Evolutionary conservation across 1,140 invertebrate genomes (phyloP).

Genomic region (Calephelis virginiensis): DNA sequence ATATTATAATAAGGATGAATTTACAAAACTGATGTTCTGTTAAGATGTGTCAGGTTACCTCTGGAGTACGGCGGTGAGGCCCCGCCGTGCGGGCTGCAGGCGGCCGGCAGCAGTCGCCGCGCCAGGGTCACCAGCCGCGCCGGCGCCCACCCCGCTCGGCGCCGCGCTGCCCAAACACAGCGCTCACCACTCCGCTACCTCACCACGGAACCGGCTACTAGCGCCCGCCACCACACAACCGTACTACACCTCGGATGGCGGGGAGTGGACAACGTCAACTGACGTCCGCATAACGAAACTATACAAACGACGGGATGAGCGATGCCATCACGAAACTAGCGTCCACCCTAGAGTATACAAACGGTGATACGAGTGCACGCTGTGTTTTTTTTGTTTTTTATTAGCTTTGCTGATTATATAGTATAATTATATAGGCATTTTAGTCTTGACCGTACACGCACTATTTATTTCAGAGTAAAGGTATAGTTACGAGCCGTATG

Average conservation of each 20-base stretch:
- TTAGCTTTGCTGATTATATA: no score
- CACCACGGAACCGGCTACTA: neutral
- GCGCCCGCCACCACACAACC: constrained; percentile 15
- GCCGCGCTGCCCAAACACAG: constrained; percentile 68
- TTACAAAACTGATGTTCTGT: neutral
- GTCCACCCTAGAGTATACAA: no score
- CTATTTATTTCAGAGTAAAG: no score
- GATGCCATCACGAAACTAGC: no score
- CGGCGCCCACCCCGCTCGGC: constrained; percentile 77
- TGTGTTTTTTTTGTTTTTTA: no score
- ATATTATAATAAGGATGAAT: neutral
- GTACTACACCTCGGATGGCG: constrained; percentile 34
- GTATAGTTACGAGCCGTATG: no score
- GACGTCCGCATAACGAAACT: constrained; percentile 7
- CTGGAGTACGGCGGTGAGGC: constrained; percentile 84
- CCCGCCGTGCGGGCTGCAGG: constrained; percentile 85
- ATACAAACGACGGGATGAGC: constrained; percentile 28
- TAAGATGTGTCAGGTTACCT: constrained; percentile 73
- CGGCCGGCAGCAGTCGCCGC: constrained; percentile 84
- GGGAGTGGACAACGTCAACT: constrained; percentile 13
- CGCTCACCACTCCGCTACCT: constrained; percentile 74
- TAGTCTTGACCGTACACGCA: no score
- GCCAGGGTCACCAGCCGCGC: constrained; percentile 73
- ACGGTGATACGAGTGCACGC: no score
- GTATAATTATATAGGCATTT: no score